Evolutionary conservation across 2,113 vertebrate genomes (phyloP).

Genomic region (Neolamprologus devosi): DNA sequence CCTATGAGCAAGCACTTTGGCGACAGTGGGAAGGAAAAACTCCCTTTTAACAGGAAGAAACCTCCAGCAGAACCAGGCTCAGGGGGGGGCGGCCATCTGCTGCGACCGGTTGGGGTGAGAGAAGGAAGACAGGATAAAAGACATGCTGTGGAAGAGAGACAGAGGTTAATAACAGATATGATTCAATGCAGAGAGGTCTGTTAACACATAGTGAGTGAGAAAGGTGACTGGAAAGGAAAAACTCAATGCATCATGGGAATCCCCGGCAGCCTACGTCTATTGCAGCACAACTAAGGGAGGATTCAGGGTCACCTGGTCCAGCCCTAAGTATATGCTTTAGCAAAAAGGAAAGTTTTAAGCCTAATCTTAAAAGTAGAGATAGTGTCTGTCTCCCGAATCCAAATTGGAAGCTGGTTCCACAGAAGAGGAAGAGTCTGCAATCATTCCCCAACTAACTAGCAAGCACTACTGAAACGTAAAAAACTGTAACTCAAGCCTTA

Average conservation of each 20-base stretch:
- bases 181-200: too few species aligned
- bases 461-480: neutral
- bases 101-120: too few species aligned
- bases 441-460: neutral
- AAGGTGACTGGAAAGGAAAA: too few species aligned
- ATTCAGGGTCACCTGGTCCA: neutral
- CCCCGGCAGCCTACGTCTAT: neutral
- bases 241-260: neutral
- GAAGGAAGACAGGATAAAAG: too few species aligned
- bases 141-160: too few species aligned
- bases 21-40: too few species aligned
- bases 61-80: too few species aligned
- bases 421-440: neutral
- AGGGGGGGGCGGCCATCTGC: too few species aligned
- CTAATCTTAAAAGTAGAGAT: neutral
- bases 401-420: neutral
- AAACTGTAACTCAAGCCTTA: neutral
- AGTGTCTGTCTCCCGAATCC: neutral
- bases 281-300: neutral
- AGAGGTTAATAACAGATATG: too few species aligned
- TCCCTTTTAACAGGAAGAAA: too few species aligned
- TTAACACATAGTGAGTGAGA: too few species aligned
- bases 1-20: too few species aligned
- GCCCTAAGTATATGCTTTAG: neutral
- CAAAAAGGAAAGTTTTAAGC: rapidly evolving